A percentile compares a stretch with the other conserved stretches of the same genome.
Evolutionary conservation across 2,113 vertebrate species (phyloP).

Genomic region (Electrona antarctica): DNA sequence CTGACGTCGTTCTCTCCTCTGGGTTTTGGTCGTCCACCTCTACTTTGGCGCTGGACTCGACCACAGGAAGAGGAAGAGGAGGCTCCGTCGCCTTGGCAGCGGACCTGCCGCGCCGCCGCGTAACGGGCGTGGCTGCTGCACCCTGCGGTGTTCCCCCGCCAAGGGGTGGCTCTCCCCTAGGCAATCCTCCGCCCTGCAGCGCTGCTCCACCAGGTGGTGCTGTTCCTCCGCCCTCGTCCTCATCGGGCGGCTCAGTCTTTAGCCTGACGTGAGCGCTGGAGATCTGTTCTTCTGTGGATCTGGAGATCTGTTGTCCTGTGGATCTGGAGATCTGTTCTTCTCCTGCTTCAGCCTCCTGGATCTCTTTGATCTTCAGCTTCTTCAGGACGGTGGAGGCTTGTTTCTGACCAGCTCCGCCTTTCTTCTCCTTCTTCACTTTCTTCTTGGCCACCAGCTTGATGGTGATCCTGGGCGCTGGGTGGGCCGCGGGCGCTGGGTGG

Average conservation of each 20-base stretch:
- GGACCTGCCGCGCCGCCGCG: constrained; percentile 75
- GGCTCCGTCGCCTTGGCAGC: constrained; percentile 64
- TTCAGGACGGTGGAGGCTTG: constrained; percentile 43
- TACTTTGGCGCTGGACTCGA: constrained; percentile 57
- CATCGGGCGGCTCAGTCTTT: constrained; percentile 72
- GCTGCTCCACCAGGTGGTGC: constrained; percentile 7
- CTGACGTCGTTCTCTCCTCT: constrained; percentile 47
- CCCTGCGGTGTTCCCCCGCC: too few relatives aligned
- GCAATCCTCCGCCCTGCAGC: too few relatives aligned
- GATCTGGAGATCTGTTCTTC: background rate
- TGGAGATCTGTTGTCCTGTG: too few relatives aligned
- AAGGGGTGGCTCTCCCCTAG: too few relatives aligned
- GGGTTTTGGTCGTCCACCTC: constrained; percentile 70
- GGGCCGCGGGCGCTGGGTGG: too few relatives aligned
- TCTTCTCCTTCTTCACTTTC: constrained; percentile 69
- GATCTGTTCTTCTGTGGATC: constrained; percentile 70
- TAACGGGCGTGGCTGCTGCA: background rate
- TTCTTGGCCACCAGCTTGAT: constrained; percentile 81
- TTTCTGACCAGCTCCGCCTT: constrained; percentile 45
- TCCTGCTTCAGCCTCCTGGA: constrained; percentile 82
- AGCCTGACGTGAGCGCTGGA: constrained; percentile 83
- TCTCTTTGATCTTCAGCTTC: constrained; percentile 78
- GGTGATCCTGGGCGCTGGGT: constrained; percentile 75
- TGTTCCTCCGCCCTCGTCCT: constrained; percentile 53
- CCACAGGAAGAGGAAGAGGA: background rate